Base-by-base conservation (phyloP, 2,113 vertebrate species). In the Anoura caudifer region DNA sequence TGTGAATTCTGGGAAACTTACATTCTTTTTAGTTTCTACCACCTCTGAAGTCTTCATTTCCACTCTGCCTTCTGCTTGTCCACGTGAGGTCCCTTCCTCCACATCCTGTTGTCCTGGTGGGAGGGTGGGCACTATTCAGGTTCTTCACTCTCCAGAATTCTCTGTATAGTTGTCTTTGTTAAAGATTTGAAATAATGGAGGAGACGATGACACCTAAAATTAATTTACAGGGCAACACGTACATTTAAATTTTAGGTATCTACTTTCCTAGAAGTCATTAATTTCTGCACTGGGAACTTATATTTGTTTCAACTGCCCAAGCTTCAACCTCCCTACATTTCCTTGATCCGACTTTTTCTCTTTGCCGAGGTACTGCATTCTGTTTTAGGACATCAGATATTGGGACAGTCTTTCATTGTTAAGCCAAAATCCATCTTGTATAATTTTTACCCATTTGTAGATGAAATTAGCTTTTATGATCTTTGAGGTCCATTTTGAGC, bases 391-490 rank as follows among this genome's bases (percentile, higher is more conserved):
- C 1, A 38, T 73, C 41, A 73, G 70, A 87, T 45, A 38, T 72
- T 12, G 87, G 63, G 15, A 4, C 45, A 72, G 45, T 72, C n/a
- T 87, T 88, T 95, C 43, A 47, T 86, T 87, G 69, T n/a, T 81
- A 36, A 72, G 28, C 17, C 33, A 50, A 72, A 90, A 52, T 93
- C 75, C 4, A 41, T 67, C 50, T 93, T 3, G 24, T 41, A 26
- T 8, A 33, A 28, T 45, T 95, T 88, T 41, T 90, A 82, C 6
- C 7, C 24, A 26, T 38, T 92, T 70, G 47, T 65, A 28, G 36
- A 36, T 96, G 76, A 91, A 86, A 61, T 95, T 72, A 67, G 11
- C 50, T 95, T 91, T 91, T 17, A 16, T 77, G 13, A 41, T 77
- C 13, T 69, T 20, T 65, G 9, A 38, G 17, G 2, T 47, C 16